These are phyloP conservation scores for Thaumatotibia leucotreta DNA, from an alignment of 1,140 invertebrate genomes.

Conservation along the genomic window DNA sequence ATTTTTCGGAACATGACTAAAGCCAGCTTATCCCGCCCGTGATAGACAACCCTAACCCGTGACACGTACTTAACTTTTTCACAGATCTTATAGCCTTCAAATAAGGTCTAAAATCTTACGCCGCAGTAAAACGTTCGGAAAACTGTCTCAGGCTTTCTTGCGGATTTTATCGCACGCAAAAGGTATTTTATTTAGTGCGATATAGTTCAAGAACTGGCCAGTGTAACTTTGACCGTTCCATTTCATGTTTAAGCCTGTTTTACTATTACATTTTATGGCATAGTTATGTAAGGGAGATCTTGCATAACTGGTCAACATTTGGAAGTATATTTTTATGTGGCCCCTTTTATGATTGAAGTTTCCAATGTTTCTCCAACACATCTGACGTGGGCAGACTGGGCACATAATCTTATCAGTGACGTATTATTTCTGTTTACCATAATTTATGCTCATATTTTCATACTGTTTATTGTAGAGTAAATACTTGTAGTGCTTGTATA, in stretches of 20 bases:
- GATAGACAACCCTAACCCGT: background rate
- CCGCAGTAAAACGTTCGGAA: constrained; percentile 13
- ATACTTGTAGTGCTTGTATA: background rate
- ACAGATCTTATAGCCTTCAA: background rate
- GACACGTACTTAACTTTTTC: background rate
- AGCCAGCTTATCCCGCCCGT: background rate
- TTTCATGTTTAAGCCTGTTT: background rate
- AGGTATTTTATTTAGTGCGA: constrained; percentile 34
- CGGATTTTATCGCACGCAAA: constrained; percentile 32
- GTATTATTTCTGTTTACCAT: background rate
- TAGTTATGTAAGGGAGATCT: background rate
- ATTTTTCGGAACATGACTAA: background rate
- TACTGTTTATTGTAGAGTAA: background rate
- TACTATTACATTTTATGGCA: background rate
- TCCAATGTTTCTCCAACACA: constrained; percentile 10
- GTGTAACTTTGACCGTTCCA: constrained; percentile 13
- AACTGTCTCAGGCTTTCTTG: constrained; percentile 30
- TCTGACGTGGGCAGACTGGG: background rate
- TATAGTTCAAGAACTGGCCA: constrained; percentile 19
- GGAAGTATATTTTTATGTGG: constrained; percentile 12
- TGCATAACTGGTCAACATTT: background rate
- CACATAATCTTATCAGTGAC: constrained; percentile 8
- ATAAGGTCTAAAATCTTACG: constrained; percentile 20
- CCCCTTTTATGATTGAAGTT: constrained; percentile 4
- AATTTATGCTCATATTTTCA: background rate